Conservation (phyloP, 2,113 vertebrate genomes). For the Osmerus eperlanus region DNA sequence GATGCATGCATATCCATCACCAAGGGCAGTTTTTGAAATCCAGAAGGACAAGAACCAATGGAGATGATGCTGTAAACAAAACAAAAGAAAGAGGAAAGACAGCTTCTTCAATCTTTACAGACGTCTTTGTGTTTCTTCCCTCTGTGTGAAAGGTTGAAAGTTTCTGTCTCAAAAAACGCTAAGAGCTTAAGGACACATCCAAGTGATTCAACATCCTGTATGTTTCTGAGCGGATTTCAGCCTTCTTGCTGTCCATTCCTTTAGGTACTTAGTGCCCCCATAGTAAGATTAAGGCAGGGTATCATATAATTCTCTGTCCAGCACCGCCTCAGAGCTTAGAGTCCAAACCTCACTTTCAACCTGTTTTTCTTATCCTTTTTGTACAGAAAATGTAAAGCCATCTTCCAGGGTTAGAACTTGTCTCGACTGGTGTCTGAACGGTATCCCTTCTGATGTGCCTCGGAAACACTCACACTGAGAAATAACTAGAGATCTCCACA, state of each 20-base stretch:
- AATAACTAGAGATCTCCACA: neutral
- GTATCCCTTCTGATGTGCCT: neutral
- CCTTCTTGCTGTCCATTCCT: neutral
- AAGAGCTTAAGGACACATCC: neutral
- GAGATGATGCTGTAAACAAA: too few relatives aligned
- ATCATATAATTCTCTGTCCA: slow-evolving; percentile 17
- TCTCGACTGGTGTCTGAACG: neutral
- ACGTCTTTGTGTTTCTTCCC: neutral
- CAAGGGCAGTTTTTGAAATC: neutral
- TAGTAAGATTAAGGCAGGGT: slow-evolving; percentile 9
- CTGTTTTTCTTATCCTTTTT: neutral
- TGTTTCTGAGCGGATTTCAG: slow-evolving; percentile 9
- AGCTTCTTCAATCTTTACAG: neutral
- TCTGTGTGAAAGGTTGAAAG: neutral
- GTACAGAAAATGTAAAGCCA: neutral
- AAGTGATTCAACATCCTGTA: slow-evolving; percentile 7
- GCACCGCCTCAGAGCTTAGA: neutral
- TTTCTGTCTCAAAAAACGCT: neutral
- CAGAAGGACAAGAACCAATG: too few relatives aligned
- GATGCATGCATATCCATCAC: neutral
- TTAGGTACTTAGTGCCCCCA: slow-evolving; percentile 3
- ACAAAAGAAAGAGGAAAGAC: too few relatives aligned
- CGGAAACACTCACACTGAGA: neutral
- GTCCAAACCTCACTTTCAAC: slow-evolving; percentile 7
- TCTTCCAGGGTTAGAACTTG: neutral